Percentiles rank a stretch among this genome's conserved stretches.
phyloP scores from a whole-genome alignment of 2,888 invertebrate genomes.

The Anorthoa munda region DNA sequence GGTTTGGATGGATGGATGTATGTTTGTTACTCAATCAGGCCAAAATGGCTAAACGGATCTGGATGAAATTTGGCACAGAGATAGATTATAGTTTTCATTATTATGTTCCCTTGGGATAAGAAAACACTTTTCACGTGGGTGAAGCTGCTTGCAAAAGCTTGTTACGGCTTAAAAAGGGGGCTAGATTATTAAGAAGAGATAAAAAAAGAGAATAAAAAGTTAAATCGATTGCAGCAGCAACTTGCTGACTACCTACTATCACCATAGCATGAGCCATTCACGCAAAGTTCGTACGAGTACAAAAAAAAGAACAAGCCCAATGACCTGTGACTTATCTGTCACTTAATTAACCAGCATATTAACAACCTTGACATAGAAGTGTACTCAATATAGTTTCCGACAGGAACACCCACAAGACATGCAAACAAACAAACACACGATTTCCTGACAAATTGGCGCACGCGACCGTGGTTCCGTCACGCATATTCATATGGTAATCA shows the following conservation, averaged over 20 bases:
- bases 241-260: not conserved
- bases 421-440: slow-evolving; percentile 51
- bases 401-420: slow-evolving; percentile 45
- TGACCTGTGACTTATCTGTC: not conserved
- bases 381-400: slow-evolving; percentile 19
- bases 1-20: no score
- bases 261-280: not conserved
- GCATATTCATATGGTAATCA: slow-evolving; percentile 46
- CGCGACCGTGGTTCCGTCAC: slow-evolving; percentile 53
- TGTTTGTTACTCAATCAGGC: no score
- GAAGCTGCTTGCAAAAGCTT: no score
- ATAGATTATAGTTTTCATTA: no score
- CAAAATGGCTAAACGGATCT: no score
- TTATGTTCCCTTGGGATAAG: no score
- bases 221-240: no score
- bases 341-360: not conserved
- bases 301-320: not conserved
- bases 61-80: no score
- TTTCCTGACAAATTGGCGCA: slow-evolving; percentile 48
- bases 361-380: slow-evolving; percentile 47
- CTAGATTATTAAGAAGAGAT: no score
- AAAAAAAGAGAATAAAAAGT: no score
- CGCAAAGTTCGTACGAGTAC: not conserved
- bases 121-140: no score
- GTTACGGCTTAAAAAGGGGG: no score